phyloP scores from a whole-genome alignment of 2,797 vertebrate genomes.

The Hypotaenidia philippensis region DNA sequence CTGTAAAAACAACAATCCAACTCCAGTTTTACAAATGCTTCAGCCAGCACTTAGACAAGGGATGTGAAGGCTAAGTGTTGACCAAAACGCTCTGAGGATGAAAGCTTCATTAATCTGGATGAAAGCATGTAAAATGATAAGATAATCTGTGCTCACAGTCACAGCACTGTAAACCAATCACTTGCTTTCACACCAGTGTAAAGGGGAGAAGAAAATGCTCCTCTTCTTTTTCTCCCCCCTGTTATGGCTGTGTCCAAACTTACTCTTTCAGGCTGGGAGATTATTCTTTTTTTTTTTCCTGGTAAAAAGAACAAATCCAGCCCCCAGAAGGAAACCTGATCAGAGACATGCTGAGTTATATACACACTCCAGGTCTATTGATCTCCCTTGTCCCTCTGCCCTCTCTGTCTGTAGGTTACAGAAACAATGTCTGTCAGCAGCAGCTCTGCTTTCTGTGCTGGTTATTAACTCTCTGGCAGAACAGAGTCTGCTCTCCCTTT shows the following conservation, averaged over 20 bases:
- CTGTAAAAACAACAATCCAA: conserved; percentile 22
- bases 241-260: not conserved
- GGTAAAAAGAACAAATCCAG: not conserved
- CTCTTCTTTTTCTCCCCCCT: not conserved
- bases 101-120: conserved; percentile 49
- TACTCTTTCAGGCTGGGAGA: not conserved
- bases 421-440: conserved; percentile 70
- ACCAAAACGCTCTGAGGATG: conserved; percentile 40
- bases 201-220: not conserved
- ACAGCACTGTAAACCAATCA: not conserved
- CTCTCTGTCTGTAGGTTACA: conserved; percentile 38
- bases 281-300: not conserved
- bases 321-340: conserved; percentile 58
- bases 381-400: conserved; percentile 47
- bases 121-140: conserved; percentile 53
- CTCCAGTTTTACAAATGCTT: conserved; percentile 11
- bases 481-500: conserved; percentile 10
- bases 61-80: conserved; percentile 29
- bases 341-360: not conserved
- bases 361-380: conserved; percentile 40
- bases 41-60: conserved; percentile 22
- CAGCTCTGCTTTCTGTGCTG: conserved; percentile 34
- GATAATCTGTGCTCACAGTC: not conserved
- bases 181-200: not conserved
- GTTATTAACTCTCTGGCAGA: conserved; percentile 28